Conservation (phyloP, 2,888 invertebrate genomes). For the Euphydryas editha region DNA sequence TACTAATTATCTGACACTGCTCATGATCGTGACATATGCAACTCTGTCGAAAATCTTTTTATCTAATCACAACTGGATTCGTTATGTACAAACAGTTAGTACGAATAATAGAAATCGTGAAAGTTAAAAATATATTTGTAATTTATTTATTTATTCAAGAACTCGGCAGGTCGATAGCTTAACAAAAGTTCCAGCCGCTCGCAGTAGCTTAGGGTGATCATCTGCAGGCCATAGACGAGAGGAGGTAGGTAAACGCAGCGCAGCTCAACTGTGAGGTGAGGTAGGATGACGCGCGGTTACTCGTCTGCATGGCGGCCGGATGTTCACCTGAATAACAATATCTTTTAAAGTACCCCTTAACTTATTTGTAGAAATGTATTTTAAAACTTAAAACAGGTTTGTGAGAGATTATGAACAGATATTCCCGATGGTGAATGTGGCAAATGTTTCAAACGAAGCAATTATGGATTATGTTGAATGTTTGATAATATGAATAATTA, state of each 20-base stretch:
- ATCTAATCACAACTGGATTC: too few relatives aligned
- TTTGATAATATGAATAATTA: background rate
- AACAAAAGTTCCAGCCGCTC: constrained; percentile 37
- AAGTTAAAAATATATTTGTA: background rate
- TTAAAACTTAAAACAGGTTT: too few relatives aligned
- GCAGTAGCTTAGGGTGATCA: constrained; percentile 62
- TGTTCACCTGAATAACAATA: constrained; percentile 87
- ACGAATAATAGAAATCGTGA: too few relatives aligned
- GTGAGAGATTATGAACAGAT: too few relatives aligned
- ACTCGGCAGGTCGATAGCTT: constrained; percentile 12
- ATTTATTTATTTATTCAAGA: background rate
- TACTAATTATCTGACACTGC: background rate
- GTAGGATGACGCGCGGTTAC: constrained; percentile 81
- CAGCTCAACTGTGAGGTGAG: constrained; percentile 78
- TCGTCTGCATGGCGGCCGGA: constrained; percentile 93
- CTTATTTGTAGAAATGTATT: too few relatives aligned
- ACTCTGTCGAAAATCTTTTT: too few relatives aligned
- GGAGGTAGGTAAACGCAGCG: constrained; percentile 71
- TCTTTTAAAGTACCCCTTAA: too few relatives aligned
- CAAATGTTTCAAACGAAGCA: too few relatives aligned
- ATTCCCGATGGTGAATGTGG: too few relatives aligned
- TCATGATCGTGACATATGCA: too few relatives aligned
- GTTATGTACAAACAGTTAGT: too few relatives aligned
- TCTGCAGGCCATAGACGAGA: constrained; percentile 76
- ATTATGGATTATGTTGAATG: too few relatives aligned